Base-by-base conservation (phyloP, 1,140 invertebrate species). In the Trissolcus basalis region DNA sequence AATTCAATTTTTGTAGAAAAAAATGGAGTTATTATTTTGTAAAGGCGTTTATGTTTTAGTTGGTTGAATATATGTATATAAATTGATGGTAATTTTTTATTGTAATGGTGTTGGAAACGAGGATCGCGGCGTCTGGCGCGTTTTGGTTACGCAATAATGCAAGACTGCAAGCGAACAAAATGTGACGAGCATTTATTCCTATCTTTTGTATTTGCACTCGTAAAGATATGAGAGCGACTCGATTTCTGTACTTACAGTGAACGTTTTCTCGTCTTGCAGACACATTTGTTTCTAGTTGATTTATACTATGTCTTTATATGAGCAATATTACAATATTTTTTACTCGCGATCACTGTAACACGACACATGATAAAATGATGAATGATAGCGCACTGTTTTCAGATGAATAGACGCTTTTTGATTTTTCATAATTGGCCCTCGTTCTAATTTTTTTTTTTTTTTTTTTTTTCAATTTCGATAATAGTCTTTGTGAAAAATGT, bases 191-290 rank as follows among this genome's bases (percentile, higher is more conserved):
- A 64, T 69, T 39, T 69, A 65, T 71, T 80, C 77, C 72, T 83
- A 78, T 79, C 71, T 68, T 58, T 77, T 49, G 56, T 81, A 83
- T 83, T 83, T 85, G 69, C 85, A 85, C 79, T 81, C 81, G 83
- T 84, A 87, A 85, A 82, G 81, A 70, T 53, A 51, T 60, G 72
- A 69, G 61, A 54, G 65, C 63, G 59, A 65, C 61, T 64, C 55
- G 82, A 82, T 81, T 79, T 70, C 61, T 78, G 56, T 70, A 61
- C 48, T 27, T 27, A 51, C 35, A 55, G n/a, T 44, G 11, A n/a
- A 13, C 43, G 36, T 9, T 48, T 53, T 43, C 8, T 56, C 15
- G 10, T 36, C 35, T 54, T 13, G 15, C 19, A 27, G 19, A 27
- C 19, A 6, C 19, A 27, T 27, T 27, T 27, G 19, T 27, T 27